These are phyloP conservation scores for Dendrocincla fuliginosa DNA, from an alignment of 2,797 vertebrate species.

Conservation along the genomic window DNA sequence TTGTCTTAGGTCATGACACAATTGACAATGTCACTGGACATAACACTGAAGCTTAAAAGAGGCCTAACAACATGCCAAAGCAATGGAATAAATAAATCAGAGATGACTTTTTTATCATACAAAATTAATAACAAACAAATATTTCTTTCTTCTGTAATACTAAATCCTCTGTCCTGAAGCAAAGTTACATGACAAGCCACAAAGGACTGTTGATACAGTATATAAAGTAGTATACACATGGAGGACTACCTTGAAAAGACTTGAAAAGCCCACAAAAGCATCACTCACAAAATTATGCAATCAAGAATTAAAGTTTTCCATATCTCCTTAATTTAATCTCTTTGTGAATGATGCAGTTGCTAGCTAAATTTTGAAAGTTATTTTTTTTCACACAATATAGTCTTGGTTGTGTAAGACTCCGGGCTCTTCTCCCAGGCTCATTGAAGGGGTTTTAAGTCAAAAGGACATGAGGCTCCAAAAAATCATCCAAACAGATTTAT, in stretches of 20 bases:
- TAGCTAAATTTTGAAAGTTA: background rate
- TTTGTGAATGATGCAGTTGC: background rate
- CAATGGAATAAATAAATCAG: conserved; percentile 8
- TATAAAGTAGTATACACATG: background rate
- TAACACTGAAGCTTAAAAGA: background rate
- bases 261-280: background rate
- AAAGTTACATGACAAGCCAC: background rate
- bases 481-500: background rate
- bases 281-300: background rate
- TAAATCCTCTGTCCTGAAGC: background rate
- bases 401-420: background rate
- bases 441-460: background rate
- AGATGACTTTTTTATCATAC: conserved; percentile 19
- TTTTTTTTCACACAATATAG: background rate
- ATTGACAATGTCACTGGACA: background rate
- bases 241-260: background rate
- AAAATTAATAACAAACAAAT: background rate
- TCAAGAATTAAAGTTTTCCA: background rate
- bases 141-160: background rate
- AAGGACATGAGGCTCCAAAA: background rate
- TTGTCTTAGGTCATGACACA: background rate
- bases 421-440: background rate
- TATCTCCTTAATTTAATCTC: background rate
- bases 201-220: background rate
- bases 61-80: background rate